Conservation (phyloP, 2,113 vertebrate species). For the Clarias batrachus region DNA sequence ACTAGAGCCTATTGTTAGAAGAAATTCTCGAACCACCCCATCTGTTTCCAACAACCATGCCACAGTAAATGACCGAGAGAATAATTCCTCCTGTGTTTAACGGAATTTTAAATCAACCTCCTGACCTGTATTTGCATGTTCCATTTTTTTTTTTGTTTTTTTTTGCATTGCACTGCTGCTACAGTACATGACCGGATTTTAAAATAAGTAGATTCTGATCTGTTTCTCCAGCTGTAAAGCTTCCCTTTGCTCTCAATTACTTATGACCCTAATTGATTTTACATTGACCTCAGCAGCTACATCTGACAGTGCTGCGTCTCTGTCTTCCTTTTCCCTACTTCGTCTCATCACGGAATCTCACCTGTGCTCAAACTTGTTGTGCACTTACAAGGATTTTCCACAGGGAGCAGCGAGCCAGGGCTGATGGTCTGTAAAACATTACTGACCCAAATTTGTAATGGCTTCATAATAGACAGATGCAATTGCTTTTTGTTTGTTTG, state of each 20-base stretch:
- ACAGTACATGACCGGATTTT: background rate
- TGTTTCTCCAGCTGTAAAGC: background rate
- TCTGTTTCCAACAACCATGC: background rate
- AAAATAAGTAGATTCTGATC: background rate
- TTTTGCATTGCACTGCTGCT: background rate
- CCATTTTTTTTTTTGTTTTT: too few relatives aligned
- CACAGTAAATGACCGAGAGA: background rate
- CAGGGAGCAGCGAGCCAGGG: background rate
- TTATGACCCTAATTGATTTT: constrained; percentile 35
- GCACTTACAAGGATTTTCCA: constrained; percentile 16
- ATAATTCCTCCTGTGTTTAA: background rate
- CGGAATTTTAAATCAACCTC: background rate
- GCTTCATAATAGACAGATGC: background rate
- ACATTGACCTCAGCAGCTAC: constrained; percentile 21
- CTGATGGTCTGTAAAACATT: constrained; percentile 3
- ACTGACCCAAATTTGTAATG: background rate
- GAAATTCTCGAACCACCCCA: background rate
- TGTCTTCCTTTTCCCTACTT: background rate
- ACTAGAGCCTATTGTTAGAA: background rate
- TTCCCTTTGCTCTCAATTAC: constrained; percentile 13
- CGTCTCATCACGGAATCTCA: background rate
- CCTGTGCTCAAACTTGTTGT: background rate
- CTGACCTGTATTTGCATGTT: background rate
- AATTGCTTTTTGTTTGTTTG: background rate
- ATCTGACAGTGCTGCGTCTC: constrained; percentile 16